phyloP scores from a whole-genome alignment of 1,140 invertebrate species.

The Pectinophora gossypiella region DNA sequence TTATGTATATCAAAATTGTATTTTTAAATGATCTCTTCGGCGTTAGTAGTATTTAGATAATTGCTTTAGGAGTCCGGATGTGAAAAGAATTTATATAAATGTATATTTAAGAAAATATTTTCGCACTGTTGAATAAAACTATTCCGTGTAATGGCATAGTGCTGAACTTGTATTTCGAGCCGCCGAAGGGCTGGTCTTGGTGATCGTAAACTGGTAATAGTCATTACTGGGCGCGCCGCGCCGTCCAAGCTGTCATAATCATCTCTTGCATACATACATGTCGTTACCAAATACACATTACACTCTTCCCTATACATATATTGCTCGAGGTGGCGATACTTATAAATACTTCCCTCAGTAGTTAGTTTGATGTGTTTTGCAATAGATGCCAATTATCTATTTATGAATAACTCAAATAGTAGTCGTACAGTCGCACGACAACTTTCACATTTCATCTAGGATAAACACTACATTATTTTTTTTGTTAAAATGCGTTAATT shows the following conservation, averaged over 20 bases:
- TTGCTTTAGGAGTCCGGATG: conserved; percentile 72
- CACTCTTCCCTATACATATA: no score
- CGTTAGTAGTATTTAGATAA: conserved; percentile 63
- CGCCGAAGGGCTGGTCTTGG: neutral
- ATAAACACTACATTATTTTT: no score
- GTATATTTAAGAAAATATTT: conserved; percentile 68
- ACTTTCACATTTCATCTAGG: no score
- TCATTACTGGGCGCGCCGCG: no score
- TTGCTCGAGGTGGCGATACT: no score
- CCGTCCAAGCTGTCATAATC: conserved; percentile 38
- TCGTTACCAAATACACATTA: conserved; percentile 57
- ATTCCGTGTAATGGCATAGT: neutral
- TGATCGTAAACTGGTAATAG: neutral
- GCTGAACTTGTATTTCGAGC: neutral
- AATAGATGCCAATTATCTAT: no score
- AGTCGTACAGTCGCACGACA: no score
- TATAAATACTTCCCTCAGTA: no score
- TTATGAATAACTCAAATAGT: no score
- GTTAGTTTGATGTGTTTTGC: no score
- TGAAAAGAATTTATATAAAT: conserved; percentile 71
- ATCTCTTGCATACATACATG: conserved; percentile 19
- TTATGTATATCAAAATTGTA: conserved; percentile 68
- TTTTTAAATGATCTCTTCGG: conserved; percentile 73
- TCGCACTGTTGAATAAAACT: conserved; percentile 63
- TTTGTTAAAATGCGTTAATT: no score